Evolutionary conservation across 2,888 invertebrate genomes (phyloP).

Genomic region (Pteria penguin): DNA sequence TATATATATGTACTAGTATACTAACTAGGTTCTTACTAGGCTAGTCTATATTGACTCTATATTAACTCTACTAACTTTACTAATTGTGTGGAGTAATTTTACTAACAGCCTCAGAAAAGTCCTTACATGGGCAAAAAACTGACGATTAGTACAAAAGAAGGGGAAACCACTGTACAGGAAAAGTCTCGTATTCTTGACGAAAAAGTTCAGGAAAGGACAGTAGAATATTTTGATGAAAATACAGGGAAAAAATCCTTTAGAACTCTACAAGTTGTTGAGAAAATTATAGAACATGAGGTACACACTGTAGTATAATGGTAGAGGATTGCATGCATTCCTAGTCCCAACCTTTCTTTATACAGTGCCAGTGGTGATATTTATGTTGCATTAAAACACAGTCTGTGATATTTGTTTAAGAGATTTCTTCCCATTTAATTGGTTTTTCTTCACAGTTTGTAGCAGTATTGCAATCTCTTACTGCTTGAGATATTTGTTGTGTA

Average conservation of each 20-base stretch:
- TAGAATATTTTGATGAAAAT: conserved; percentile 64
- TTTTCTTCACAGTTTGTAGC: no score
- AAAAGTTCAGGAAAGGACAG: conserved; percentile 64
- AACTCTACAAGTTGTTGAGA: conserved; percentile 66
- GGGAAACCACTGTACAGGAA: conserved; percentile 60
- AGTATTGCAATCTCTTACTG: no score
- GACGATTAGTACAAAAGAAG: conserved; percentile 55
- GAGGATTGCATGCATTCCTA: no score
- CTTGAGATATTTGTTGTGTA: no score
- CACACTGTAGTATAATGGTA: no score
- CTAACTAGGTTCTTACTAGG: not conserved
- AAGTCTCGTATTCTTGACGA: conserved; percentile 64
- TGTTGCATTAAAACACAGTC: no score
- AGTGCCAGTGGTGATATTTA: no score
- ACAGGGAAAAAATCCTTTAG: conserved; percentile 67
- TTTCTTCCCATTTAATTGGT: no score
- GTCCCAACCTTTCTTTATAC: no score
- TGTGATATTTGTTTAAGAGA: no score
- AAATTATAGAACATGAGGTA: conserved; percentile 73
- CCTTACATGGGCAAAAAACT: conserved; percentile 48
- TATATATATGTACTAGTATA: not conserved
- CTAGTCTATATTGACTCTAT: not conserved
- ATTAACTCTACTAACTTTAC: not conserved
- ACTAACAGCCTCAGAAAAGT: conserved; percentile 30
- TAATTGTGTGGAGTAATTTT: conserved; percentile 7